These are phyloP conservation scores for Dissostichus mawsoni DNA, from an alignment of 2,113 vertebrate species.

Conservation along the genomic window DNA sequence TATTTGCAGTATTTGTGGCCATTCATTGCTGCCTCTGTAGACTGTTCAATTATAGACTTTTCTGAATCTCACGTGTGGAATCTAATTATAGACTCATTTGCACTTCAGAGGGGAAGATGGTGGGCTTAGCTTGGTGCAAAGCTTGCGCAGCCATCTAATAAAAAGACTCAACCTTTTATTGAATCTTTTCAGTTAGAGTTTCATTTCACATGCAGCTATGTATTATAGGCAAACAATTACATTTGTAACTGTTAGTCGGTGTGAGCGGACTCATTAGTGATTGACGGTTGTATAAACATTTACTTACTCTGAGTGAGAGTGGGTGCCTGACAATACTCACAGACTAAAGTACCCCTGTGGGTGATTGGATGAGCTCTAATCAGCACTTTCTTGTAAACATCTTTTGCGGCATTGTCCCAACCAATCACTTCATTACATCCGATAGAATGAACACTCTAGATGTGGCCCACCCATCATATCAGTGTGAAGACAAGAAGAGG, in stretches of 20 bases:
- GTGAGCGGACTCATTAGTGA: conserved; percentile 47
- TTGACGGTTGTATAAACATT: conserved; percentile 64
- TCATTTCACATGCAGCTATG: conserved; percentile 32
- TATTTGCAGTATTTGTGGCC: conserved; percentile 57
- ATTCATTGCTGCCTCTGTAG: conserved; percentile 55
- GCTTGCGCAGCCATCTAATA: conserved; percentile 56
- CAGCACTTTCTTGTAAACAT: conserved; percentile 47
- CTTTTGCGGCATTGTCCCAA: conserved; percentile 31
- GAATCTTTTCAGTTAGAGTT: conserved; percentile 34
- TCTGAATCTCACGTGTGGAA: conserved; percentile 66
- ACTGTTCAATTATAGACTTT: conserved; percentile 44
- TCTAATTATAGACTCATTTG: conserved; percentile 80
- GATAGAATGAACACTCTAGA: neutral
- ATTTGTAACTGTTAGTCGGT: conserved; percentile 25
- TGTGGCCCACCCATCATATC: conserved; percentile 44
- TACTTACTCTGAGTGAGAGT: conserved; percentile 50
- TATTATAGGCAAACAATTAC: conserved; percentile 45
- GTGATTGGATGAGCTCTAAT: conserved; percentile 60
- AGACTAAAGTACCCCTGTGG: conserved; percentile 55
- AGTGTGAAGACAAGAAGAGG: conserved; percentile 28
- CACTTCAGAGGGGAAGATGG: conserved; percentile 73
- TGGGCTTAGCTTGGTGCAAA: conserved; percentile 54
- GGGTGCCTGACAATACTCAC: conserved; percentile 57
- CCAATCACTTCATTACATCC: conserved; percentile 44
- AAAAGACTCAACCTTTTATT: conserved; percentile 51